Evolutionary conservation across 2,888 invertebrate species (phyloP), one percentile per base, ranked within the genome.

Genomic region (Hermodice carunculata): DNA sequence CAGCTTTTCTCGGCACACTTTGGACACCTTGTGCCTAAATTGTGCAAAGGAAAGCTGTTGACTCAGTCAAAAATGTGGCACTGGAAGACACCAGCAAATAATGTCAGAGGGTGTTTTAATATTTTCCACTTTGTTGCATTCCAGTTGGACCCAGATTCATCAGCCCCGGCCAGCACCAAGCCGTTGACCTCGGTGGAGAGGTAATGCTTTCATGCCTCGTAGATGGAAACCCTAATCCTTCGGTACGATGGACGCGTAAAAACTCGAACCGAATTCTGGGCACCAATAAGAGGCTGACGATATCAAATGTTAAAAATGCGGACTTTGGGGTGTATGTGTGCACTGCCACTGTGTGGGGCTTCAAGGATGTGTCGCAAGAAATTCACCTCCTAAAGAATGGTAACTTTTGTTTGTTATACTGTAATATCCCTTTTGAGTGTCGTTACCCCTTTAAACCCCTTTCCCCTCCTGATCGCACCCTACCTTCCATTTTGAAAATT

Each of bases 311-410:
- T 28, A 92, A 91, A 71, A 90, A 91, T 2, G 91, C 92, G 59
- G 92, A 93, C 0, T 92, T 94, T 2, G 96, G 96, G 0, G 90
- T 92, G 40, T 98, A 97, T 85, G 91, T 91, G 70, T 97, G 97
- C 87, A 93, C 93, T 78, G 96, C 96, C 1, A 91, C 91, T 60
- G 94, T 96, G 3, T 90, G 92, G 22, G 95, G 95, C 0, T 97
- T 95, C 82, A 91, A 92, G 0, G 94, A 95, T 85, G 91, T 96
- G 49, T 92, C 92, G 19, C 91, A 92, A 0, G 93, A 94, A 78
- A 93, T 94, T 0, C 90, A 92, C 0, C 90, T 95, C 24, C 91
- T 91, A 75, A 90, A 94, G 53, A 95, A 94, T 89, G 88, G 89
- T 86, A 69, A 17, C 17, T 14, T 53, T 3, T 34, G 19, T n/a